Base-by-base conservation (phyloP, 2,888 invertebrate genomes). In the Mesorhabditis spiculigera region DNA sequence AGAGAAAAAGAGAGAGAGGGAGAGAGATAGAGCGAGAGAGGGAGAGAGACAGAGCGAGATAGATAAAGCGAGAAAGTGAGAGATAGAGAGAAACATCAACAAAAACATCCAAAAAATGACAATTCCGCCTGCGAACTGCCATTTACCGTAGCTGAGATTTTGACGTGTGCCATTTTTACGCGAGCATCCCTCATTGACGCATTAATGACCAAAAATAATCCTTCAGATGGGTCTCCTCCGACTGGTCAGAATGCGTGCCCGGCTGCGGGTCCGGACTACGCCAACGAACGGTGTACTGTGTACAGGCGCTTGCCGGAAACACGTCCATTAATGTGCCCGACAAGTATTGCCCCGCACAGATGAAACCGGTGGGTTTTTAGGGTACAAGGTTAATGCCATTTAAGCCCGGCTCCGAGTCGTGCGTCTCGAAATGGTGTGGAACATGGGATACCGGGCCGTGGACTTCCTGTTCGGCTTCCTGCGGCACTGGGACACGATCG, bases 171-270 rank as follows among this genome's bases (percentile, higher is more conserved):
- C 16, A 42, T 13, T 42, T 44, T 5, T 8, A 4, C 16, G 65
- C 13, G 66, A 44, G 4, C 4, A 42, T 58, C 62, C n/a, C 28
- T 43, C 5, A 43, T n/a, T 28, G 3, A n/a, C 16, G 62, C 5
- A 5, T 43, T n/a, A 65, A 45, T 41, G 45, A 10, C 28, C 10
- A 42, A 68, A 10, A 42, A n/a, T 8, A 72, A 13, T 64, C 42
- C 76, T 83, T 70, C 88, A 95, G 96, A 86, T 96, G 92, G 89
- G 92, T 94, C 84, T 91, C 93, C 75, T 94, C 94, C 73, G 92
- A 93, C 68, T 96, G 95, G 95, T 91, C 93, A 3, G 91, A 92
- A 0, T 97, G 96, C 88, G 93, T 93, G 81, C 92, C 92, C 0
- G 91, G 92, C 0, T 95, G 96, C 86, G 95, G 95, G 0, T 92